These are phyloP conservation scores for Orussus abietinus DNA, from an alignment of 1,140 invertebrate species.

Conservation along the genomic window DNA sequence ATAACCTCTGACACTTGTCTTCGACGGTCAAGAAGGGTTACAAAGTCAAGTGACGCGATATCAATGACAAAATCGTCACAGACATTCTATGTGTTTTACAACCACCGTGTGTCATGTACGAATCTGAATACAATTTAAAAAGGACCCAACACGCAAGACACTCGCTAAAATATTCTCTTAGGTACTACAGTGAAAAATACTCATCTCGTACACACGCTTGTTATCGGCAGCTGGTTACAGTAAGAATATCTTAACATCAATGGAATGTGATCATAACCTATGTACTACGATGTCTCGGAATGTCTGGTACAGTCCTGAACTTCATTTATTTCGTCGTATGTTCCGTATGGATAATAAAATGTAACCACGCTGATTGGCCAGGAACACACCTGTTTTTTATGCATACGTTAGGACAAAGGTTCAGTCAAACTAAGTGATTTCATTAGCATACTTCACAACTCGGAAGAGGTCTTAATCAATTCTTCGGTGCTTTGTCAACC, in stretches of 20 bases:
- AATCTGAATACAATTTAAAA: too few species aligned
- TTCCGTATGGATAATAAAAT: slow-evolving; percentile 28
- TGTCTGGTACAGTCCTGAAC: slow-evolving; percentile 41
- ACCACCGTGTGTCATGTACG: too few species aligned
- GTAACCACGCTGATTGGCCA: slow-evolving; percentile 50
- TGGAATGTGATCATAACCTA: slow-evolving; percentile 42
- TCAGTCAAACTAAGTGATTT: slow-evolving; percentile 34
- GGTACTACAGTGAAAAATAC: slow-evolving; percentile 32
- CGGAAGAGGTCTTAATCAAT: too few species aligned
- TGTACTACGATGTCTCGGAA: slow-evolving; percentile 39
- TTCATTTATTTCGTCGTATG: slow-evolving; percentile 20
- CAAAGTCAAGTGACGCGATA: too few species aligned
- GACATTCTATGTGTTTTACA: too few species aligned
- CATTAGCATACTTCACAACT: too few species aligned
- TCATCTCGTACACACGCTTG: slow-evolving; percentile 26
- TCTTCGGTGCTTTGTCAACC: too few species aligned
- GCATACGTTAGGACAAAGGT: slow-evolving; percentile 28
- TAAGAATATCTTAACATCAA: slow-evolving; percentile 35
- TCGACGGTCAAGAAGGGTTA: too few species aligned
- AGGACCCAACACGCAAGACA: background rate
- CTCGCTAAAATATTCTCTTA: slow-evolving; percentile 14
- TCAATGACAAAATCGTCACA: too few species aligned
- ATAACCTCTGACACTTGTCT: too few species aligned
- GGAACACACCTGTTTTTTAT: slow-evolving; percentile 46
- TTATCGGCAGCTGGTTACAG: slow-evolving; percentile 34